phyloP scores from a whole-genome alignment of 2,888 invertebrate genomes.

The Tiliacea citrago region DNA sequence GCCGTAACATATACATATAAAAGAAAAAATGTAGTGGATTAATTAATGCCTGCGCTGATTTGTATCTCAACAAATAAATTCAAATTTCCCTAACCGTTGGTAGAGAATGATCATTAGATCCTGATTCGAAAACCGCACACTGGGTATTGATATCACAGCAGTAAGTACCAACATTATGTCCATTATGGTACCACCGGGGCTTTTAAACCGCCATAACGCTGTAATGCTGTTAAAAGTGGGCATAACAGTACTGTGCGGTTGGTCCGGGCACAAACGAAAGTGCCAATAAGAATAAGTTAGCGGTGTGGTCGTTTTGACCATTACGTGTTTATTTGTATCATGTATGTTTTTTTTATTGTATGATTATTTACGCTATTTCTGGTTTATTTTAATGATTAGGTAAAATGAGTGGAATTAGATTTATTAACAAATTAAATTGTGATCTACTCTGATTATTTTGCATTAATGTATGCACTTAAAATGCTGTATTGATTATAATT shows the following conservation, averaged over 20 bases:
- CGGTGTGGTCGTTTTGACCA: constrained; percentile 56
- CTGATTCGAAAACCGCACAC: constrained; percentile 41
- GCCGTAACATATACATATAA: too few relatives aligned
- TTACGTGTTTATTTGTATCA: constrained; percentile 11
- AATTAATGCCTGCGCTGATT: not conserved
- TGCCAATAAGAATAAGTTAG: constrained; percentile 59
- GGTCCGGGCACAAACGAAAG: constrained; percentile 49
- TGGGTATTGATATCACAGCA: constrained; percentile 52
- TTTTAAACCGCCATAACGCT: constrained; percentile 59
- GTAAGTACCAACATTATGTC: constrained; percentile 29
- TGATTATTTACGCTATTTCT: not conserved
- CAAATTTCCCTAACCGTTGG: constrained; percentile 2
- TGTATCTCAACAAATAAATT: constrained; percentile 7
- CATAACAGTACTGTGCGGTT: constrained; percentile 60
- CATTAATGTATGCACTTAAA: not conserved
- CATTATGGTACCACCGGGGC: constrained; percentile 44
- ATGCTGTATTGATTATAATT: not conserved
- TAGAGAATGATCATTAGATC: constrained; percentile 28
- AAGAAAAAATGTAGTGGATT: not conserved
- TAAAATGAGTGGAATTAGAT: not conserved
- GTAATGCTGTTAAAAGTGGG: constrained; percentile 60
- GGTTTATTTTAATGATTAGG: not conserved
- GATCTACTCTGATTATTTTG: not conserved
- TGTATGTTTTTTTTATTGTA: not conserved
- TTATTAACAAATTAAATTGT: not conserved